Evolutionary conservation across 2,888 invertebrate species (phyloP).

Genomic region (Heteropelma amictum): DNA sequence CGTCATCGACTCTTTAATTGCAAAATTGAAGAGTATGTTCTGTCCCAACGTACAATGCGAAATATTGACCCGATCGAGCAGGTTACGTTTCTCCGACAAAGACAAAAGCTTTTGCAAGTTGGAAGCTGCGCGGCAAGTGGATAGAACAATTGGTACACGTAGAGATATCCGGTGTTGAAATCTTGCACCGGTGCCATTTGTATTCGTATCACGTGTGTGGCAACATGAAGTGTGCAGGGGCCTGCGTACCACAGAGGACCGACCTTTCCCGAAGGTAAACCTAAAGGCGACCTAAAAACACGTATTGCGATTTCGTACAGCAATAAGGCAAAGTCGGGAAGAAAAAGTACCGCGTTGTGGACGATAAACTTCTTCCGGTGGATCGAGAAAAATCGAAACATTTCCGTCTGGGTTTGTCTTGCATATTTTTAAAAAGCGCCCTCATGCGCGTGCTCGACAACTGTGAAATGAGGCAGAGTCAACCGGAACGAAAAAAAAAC

Average conservation of each 20-base stretch:
- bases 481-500: not conserved
- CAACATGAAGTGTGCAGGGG: slow-evolving; percentile 11
- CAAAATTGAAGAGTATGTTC: too few species aligned
- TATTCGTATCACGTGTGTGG: slow-evolving; percentile 45
- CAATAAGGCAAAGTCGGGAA: slow-evolving; percentile 6
- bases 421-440: not conserved
- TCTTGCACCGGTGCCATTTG: slow-evolving; percentile 18
- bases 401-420: not conserved
- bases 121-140: not conserved
- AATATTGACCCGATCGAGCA: too few species aligned
- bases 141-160: slow-evolving; percentile 2
- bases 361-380: slow-evolving; percentile 13
- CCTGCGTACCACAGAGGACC: slow-evolving; percentile 11
- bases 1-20: too few species aligned
- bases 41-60: too few species aligned
- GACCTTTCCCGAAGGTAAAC: slow-evolving; percentile 50
- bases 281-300: slow-evolving; percentile 38
- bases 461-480: not conserved
- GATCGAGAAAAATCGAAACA: not conserved
- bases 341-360: not conserved
- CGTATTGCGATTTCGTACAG: slow-evolving; percentile 41
- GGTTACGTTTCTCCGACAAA: slow-evolving; percentile 1
- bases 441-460: not conserved
- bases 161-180: slow-evolving; percentile 1
- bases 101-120: slow-evolving; percentile 17